Percentiles rank a stretch among this genome's conserved stretches.
Evolutionary conservation across 2,797 vertebrate genomes (phyloP).

Genomic region (Prunella strophiata): DNA sequence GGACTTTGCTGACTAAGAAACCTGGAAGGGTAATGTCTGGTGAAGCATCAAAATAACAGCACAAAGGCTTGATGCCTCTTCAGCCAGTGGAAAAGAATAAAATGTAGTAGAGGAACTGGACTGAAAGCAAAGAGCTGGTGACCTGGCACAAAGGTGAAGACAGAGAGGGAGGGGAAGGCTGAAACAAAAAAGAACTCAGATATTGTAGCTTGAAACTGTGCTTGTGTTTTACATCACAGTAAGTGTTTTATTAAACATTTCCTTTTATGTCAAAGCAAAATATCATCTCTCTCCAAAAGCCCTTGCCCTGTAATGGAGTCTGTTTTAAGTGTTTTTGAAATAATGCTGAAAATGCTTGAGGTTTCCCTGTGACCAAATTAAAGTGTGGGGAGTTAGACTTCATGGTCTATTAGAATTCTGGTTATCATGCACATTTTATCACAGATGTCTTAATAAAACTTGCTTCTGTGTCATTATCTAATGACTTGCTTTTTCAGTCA

Average conservation of each 20-base stretch:
- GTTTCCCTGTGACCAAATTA: background rate
- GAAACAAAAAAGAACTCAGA: background rate
- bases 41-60: background rate
- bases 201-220: background rate
- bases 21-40: background rate
- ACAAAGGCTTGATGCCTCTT: background rate
- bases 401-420: background rate
- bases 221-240: background rate
- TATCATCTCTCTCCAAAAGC: background rate
- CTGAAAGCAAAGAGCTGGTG: background rate
- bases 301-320: background rate
- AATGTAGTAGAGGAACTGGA: background rate
- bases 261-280: background rate
- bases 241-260: background rate
- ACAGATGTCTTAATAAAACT: background rate
- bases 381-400: background rate
- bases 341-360: background rate
- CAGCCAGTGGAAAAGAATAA: background rate
- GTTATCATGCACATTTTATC: constrained; percentile 13
- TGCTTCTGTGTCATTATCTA: background rate
- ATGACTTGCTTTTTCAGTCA: background rate
- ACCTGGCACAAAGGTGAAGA: background rate
- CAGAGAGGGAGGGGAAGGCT: background rate
- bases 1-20: background rate
- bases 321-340: background rate